Conservation (phyloP, 2,888 invertebrate species). For the Anarsia innoxiella region DNA sequence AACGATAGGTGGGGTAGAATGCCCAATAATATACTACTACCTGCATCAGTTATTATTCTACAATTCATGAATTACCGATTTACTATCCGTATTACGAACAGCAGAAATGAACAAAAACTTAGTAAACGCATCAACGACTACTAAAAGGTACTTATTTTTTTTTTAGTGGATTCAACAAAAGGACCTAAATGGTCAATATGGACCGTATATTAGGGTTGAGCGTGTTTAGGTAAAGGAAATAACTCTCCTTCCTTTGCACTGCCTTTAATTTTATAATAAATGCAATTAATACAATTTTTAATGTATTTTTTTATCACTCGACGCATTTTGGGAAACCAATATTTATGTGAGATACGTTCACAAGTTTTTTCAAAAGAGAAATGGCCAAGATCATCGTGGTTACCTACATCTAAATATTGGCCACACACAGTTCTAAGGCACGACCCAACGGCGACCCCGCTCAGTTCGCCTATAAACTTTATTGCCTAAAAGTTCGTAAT, state of each 20-base stretch:
- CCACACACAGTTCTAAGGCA: conserved; percentile 25
- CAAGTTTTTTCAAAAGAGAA: background rate
- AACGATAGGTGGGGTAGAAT: too few relatives aligned
- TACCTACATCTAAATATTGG: conserved; percentile 9
- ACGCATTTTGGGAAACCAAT: background rate
- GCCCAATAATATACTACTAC: too few relatives aligned
- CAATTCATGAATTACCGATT: background rate
- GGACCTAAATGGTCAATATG: background rate
- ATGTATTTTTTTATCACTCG: background rate
- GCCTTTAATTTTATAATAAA: too few relatives aligned
- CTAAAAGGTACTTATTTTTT: background rate
- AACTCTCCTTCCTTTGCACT: too few relatives aligned
- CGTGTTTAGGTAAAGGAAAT: background rate
- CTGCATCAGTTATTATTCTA: too few relatives aligned
- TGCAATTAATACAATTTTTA: too few relatives aligned
- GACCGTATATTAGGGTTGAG: background rate
- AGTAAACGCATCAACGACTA: too few relatives aligned
- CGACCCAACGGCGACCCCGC: conserved; percentile 24
- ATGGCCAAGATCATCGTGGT: background rate
- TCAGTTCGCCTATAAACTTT: conserved; percentile 17
- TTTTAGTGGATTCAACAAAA: background rate
- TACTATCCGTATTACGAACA: background rate
- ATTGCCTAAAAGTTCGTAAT: conserved; percentile 23
- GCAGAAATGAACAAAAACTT: background rate
- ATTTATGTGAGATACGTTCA: background rate